A percentile compares a stretch with the other conserved stretches of the same genome.
These are phyloP conservation scores for Bostrychus sinensis DNA, from an alignment of 2,113 vertebrate genomes.

Conservation along the genomic window DNA sequence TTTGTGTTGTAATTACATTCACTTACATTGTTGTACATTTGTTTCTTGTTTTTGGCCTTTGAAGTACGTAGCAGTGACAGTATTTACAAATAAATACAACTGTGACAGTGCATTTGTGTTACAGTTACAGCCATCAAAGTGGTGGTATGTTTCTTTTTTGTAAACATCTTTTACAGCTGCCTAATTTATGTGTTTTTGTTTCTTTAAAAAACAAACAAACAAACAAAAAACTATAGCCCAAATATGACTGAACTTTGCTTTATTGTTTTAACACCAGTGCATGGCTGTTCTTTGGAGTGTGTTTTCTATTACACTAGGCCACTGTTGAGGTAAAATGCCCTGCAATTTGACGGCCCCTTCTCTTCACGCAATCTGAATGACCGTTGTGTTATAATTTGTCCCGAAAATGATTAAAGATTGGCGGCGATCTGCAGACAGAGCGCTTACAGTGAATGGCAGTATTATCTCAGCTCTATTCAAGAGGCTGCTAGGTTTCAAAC, in stretches of 20 bases:
- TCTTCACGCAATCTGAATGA: conserved; percentile 57
- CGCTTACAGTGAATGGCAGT: conserved; percentile 49
- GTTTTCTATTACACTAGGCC: conserved; percentile 12
- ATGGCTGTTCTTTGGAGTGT: not conserved
- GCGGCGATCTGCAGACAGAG: conserved; percentile 62
- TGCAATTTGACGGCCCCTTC: conserved; percentile 34
- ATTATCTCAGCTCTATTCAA: conserved; percentile 69
- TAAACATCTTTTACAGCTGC: not conserved
- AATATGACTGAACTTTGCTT: no score
- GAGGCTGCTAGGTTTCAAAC: conserved; percentile 62
- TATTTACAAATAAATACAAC: not conserved
- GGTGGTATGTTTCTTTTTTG: not conserved
- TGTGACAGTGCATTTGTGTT: not conserved
- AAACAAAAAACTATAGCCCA: no score
- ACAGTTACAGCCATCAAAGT: not conserved
- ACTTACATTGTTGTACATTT: not conserved
- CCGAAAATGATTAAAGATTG: conserved; percentile 75
- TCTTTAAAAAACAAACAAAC: no score
- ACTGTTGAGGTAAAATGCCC: conserved; percentile 60
- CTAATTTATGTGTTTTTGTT: not conserved
- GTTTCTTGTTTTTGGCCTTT: not conserved
- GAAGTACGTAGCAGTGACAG: not conserved
- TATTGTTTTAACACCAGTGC: not conserved
- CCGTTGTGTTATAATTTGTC: conserved; percentile 68
- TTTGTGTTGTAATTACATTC: no score